Evolutionary conservation across 2,113 vertebrate species (phyloP), one percentile per base, ranked within the genome.

Genomic region (Zonotrichia leucophrys): DNA sequence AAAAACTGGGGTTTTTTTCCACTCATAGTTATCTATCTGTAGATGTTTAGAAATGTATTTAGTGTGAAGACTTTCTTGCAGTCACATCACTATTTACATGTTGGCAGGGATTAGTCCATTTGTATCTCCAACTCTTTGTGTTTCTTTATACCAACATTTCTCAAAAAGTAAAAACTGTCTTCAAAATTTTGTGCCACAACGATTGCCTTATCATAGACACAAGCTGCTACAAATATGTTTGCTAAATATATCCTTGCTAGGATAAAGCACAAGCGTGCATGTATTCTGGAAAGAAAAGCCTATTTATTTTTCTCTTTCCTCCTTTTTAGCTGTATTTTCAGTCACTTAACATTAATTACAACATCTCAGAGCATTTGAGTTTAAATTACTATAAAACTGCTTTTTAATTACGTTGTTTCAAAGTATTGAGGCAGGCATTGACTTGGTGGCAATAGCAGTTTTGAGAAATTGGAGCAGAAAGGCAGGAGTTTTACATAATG

Each of bases 141-240:
- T 60, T 81, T 93, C 89, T 79, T 87, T 90, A 69, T 47, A 83
- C 13, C 77, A 93, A 76, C 53, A 49, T 93, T 95, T 79, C 55
- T 91, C 91, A 88, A 77, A 72, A 55, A 89, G 76, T 20, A 23
- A 89, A 92, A 77, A 37, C 5, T 8, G 23, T 52, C 66, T 93
- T 92, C 63, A 87, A 7, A 7, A 35, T 86, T 86, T 84, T 93
- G 37, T 89, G 87, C 79, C 50, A n/a, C 15, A 16, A 80, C 73
- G 84, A 89, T 35, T 85, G 23, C 58, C 66, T 79, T 93, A 78
- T 74, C 63, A 53, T 20, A 83, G 39, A 73, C 72, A 81, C 37
- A 92, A 73, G 47, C 39, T 91, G 12, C 59, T 76, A 56, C 22
- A 79, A 74, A 47, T 59, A 53, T 53, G 82, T 42, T 82, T 85